Evolutionary conservation across 37 sponge, comb jelly and placozoan genomes (phyloP).

Genomic region (Beroe ovata): DNA sequence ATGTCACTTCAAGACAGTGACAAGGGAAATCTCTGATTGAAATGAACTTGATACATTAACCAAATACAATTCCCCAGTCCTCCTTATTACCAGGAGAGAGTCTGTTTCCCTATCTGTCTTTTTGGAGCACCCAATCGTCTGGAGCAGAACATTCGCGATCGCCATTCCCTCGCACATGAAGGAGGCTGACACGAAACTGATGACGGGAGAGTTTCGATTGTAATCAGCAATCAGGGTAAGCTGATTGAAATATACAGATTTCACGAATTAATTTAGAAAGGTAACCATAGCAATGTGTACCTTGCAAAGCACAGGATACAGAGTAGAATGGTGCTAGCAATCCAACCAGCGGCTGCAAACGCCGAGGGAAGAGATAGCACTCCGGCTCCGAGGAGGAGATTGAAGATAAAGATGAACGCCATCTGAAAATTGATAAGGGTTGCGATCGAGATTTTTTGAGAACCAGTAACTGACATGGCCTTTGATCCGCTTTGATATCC

Average conservation of each 20-base stretch:
- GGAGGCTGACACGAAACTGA: conserved; percentile 67
- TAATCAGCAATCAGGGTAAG: background rate
- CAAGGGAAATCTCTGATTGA: too few species aligned
- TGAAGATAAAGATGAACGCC: conserved; percentile 93
- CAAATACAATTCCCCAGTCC: too few species aligned
- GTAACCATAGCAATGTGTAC: conserved; percentile 24
- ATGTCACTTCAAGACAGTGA: too few species aligned
- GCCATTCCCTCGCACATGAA: conserved; percentile 67
- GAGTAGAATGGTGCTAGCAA: conserved; percentile 81
- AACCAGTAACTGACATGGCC: too few species aligned
- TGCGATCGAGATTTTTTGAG: too few species aligned
- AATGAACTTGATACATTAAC: too few species aligned
- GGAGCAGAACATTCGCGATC: conserved; percentile 51
- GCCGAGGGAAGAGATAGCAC: conserved; percentile 88
- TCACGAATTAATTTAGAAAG: background rate
- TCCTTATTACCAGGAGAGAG: too few species aligned
- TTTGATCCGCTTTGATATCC: too few species aligned
- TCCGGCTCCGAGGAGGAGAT: conserved; percentile 94
- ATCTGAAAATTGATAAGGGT: conserved; percentile 72
- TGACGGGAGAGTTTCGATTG: too few species aligned
- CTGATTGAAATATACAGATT: background rate
- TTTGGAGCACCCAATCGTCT: conserved; percentile 6
- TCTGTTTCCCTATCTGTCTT: conserved; percentile 39
- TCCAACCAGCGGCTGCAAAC: conserved; percentile 84
- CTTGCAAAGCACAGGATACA: conserved; percentile 77